phyloP scores from a whole-genome alignment of 37 sponge, comb jelly and placozoan species.

The Chondrilla cf. caribensis region DNA sequence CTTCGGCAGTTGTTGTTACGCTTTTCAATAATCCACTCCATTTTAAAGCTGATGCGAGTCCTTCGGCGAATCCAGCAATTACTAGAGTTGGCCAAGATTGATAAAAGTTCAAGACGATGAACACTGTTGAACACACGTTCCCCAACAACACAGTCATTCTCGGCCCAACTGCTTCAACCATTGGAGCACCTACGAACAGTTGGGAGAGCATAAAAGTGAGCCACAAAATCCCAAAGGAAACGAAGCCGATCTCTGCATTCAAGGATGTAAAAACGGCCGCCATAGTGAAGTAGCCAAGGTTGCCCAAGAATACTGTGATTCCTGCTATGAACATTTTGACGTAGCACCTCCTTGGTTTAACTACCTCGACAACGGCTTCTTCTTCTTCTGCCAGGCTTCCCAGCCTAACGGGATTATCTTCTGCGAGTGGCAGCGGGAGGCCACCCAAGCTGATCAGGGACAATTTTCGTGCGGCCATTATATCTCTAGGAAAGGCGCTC shows the following conservation, averaged over 20 bases:
- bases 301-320: neutral
- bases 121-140: neutral
- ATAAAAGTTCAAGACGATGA: slow-evolving; percentile 54
- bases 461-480: too few relatives aligned
- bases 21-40: slow-evolving; percentile 23
- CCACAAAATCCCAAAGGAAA: neutral
- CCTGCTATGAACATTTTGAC: too few relatives aligned
- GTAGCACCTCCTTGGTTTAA: too few relatives aligned
- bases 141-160: neutral
- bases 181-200: neutral
- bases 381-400: too few relatives aligned
- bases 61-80: slow-evolving; percentile 41
- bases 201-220: neutral
- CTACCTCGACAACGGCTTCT: too few relatives aligned
- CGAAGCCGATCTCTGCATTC: neutral
- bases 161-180: neutral
- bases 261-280: neutral
- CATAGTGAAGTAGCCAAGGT: neutral
- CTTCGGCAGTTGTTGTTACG: neutral
- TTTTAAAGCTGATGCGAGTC: slow-evolving; percentile 47
- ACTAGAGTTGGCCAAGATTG: slow-evolving; percentile 61
- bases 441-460: too few relatives aligned
- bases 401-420: too few relatives aligned
- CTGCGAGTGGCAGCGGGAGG: too few relatives aligned
- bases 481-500: too few relatives aligned